Evolutionary conservation across 2,888 invertebrate genomes (phyloP).

Genomic region (Polydrusus tereticollis): DNA sequence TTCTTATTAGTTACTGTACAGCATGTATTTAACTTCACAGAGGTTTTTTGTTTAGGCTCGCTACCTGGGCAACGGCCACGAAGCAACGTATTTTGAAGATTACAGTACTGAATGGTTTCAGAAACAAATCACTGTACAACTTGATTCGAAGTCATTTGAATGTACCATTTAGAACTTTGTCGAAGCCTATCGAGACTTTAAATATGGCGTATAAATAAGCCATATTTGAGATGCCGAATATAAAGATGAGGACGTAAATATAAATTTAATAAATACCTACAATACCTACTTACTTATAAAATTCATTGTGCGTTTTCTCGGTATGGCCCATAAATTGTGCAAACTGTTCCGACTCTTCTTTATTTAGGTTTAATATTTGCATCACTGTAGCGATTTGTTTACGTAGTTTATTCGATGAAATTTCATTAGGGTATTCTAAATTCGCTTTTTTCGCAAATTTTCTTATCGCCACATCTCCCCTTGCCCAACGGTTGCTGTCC

Average conservation of each 20-base stretch:
- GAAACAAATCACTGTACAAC: too few species aligned
- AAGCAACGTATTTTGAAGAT: too few species aligned
- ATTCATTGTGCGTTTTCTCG: slow-evolving; percentile 50
- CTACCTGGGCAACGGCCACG: too few species aligned
- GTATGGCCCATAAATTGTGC: slow-evolving; percentile 50
- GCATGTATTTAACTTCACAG: too few species aligned
- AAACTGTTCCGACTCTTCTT: slow-evolving; percentile 46
- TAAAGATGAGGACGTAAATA: neutral
- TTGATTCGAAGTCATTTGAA: too few species aligned
- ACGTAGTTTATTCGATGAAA: slow-evolving; percentile 51
- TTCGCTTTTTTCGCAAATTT: slow-evolving; percentile 51
- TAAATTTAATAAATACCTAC: neutral
- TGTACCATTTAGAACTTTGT: too few species aligned
- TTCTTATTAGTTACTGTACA: too few species aligned
- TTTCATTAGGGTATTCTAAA: slow-evolving; percentile 47
- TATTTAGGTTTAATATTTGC: slow-evolving; percentile 49
- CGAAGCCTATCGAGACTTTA: too few species aligned
- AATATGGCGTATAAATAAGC: neutral
- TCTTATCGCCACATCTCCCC: slow-evolving; percentile 49
- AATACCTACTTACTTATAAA: slow-evolving; percentile 39
- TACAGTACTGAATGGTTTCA: too few species aligned
- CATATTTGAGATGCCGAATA: neutral
- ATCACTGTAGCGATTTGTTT: slow-evolving; percentile 55
- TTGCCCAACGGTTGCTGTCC: slow-evolving; percentile 51
- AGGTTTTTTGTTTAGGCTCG: too few species aligned